A percentile compares a stretch with the other conserved stretches of the same genome.
phyloP scores from a whole-genome alignment of 2,113 vertebrate genomes.

The Sinosuthora webbiana region DNA sequence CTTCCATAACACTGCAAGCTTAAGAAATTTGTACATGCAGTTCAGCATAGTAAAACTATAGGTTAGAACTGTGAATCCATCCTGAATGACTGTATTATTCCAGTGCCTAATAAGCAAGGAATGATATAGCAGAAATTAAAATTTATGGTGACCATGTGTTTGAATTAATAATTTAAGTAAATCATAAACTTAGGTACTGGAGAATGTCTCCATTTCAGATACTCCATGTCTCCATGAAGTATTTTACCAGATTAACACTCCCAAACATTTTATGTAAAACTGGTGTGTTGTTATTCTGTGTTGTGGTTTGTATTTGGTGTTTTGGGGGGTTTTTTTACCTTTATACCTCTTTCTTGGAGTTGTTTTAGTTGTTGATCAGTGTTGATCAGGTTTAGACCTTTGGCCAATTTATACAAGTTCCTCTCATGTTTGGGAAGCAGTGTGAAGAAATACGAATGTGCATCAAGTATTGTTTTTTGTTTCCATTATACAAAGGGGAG shows the following conservation, averaged over 20 bases:
- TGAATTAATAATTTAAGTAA: not conserved
- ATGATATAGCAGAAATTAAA: not conserved
- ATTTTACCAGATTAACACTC: not conserved
- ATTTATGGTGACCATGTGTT: not conserved
- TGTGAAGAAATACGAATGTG: not conserved
- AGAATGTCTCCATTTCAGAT: not conserved
- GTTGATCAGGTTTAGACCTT: not conserved
- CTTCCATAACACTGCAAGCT: not conserved
- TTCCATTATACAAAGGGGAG: not conserved
- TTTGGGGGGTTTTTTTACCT: fast-evolving
- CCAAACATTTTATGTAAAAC: not conserved
- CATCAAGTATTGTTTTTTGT: not conserved
- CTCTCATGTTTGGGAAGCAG: not conserved
- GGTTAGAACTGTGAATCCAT: not conserved
- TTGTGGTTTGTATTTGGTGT: not conserved
- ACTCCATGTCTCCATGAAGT: not conserved
- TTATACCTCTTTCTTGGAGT: not conserved
- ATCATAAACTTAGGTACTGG: not conserved
- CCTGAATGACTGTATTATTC: not conserved
- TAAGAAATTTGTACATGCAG: not conserved
- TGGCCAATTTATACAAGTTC: not conserved
- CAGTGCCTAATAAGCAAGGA: not conserved
- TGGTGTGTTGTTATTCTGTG: not conserved
- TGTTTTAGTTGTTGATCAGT: not conserved
- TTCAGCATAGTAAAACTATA: not conserved